phyloP scores from a whole-genome alignment of 2,797 vertebrate genomes.

The Takifugu rubripes region DNA sequence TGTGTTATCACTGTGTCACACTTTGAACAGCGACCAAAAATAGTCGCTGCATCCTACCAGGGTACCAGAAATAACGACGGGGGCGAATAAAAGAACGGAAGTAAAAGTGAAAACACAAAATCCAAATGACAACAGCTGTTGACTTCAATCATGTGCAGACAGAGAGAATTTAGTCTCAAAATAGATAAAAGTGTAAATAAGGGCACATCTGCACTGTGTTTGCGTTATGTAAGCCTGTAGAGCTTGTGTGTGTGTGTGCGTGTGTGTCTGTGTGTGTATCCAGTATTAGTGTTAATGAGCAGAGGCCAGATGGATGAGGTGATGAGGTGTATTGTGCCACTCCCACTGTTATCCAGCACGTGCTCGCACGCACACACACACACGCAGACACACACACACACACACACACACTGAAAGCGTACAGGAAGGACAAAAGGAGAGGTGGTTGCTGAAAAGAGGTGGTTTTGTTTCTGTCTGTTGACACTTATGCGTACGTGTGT shows the following conservation, averaged over 20 bases:
- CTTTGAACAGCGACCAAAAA: conserved; percentile 34
- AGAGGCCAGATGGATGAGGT: conserved; percentile 69
- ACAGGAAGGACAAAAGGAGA: background rate
- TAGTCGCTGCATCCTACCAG: conserved; percentile 1
- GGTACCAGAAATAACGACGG: conserved; percentile 20
- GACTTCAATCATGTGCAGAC: conserved; percentile 15
- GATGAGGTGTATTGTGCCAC: conserved; percentile 43
- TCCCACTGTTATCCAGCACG: conserved; percentile 35
- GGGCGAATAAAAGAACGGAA: conserved; percentile 1
- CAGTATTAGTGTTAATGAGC: conserved; percentile 64
- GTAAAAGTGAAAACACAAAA: background rate
- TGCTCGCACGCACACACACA: conserved; percentile 18
- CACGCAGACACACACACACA: background rate
- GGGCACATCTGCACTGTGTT: conserved; percentile 40
- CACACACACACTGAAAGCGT: conserved; percentile 6
- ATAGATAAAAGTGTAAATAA: conserved; percentile 43
- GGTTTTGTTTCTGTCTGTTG: background rate
- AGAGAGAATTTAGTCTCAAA: conserved; percentile 10
- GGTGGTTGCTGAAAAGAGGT: background rate
- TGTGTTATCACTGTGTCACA: conserved; percentile 20
- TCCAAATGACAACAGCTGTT: conserved; percentile 24
- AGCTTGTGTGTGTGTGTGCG: conserved; percentile 26
- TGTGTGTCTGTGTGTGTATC: conserved; percentile 15
- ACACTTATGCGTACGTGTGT: too few relatives aligned
- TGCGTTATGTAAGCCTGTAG: conserved; percentile 31